phyloP scores from a whole-genome alignment of 2,797 vertebrate genomes.

The Potorous gilbertii region DNA sequence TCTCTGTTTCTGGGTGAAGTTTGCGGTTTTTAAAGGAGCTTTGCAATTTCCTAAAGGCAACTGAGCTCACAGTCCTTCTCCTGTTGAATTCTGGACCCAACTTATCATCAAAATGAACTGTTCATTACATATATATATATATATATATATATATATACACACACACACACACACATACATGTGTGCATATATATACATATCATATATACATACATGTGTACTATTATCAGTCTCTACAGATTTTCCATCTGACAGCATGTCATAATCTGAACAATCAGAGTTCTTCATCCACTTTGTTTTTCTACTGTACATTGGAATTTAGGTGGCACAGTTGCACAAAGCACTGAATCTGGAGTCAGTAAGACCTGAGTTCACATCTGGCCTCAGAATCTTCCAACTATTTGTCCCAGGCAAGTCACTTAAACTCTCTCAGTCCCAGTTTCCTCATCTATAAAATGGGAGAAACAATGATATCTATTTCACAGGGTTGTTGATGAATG shows the following conservation, averaged over 20 bases:
- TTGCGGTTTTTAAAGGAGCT: neutral
- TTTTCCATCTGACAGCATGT: neutral
- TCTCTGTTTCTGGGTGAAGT: neutral
- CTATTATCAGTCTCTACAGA: neutral
- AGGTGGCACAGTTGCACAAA: neutral
- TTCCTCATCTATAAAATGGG: neutral
- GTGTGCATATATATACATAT: too few species aligned
- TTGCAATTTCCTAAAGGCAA: neutral
- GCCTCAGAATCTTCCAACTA: neutral
- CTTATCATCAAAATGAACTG: neutral
- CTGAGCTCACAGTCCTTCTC: neutral
- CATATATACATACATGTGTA: too few species aligned
- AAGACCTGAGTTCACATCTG: neutral
- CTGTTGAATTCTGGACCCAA: neutral
- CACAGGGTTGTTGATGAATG: neutral
- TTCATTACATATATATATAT: too few species aligned
- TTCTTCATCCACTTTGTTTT: neutral
- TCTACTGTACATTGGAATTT: neutral
- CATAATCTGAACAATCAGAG: neutral
- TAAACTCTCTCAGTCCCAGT: neutral
- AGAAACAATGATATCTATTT: neutral
- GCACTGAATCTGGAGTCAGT: neutral
- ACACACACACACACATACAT: too few species aligned
- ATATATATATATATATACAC: too few species aligned
- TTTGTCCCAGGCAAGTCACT: neutral